phyloP scores from a whole-genome alignment of 2,797 vertebrate species.

The Lutjanus argentimaculatus region DNA sequence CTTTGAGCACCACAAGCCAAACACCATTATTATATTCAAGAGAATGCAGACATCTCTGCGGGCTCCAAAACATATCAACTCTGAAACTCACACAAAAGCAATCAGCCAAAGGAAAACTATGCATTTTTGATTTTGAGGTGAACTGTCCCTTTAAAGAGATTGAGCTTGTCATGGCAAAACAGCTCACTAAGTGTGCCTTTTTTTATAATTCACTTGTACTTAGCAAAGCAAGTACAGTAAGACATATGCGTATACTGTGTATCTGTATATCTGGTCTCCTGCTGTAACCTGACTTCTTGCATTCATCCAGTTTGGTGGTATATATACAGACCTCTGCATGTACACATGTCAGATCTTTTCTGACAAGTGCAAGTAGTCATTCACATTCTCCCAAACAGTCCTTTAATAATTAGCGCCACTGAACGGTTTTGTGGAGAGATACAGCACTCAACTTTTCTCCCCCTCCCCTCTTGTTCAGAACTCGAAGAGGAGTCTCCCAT shows the following conservation, averaged over 20 bases:
- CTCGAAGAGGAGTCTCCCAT: conserved; percentile 98
- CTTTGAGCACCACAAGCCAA: too few species aligned
- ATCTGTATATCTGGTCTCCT: not conserved
- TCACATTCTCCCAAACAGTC: conserved; percentile 7
- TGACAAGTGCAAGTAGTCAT: conserved; percentile 19
- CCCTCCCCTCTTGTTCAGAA: conserved; percentile 81
- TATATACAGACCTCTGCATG: not conserved
- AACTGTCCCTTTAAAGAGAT: not conserved
- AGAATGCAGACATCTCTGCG: too few species aligned
- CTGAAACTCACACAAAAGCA: too few species aligned
- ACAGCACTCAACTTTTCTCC: not conserved
- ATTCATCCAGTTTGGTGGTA: not conserved
- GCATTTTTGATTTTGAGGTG: too few species aligned
- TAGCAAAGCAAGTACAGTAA: not conserved
- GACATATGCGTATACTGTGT: not conserved
- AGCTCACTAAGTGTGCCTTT: not conserved
- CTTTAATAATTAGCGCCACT: not conserved
- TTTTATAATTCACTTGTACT: not conserved
- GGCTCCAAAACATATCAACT: too few species aligned
- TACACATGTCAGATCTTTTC: conserved; percentile 19
- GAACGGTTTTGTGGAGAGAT: not conserved
- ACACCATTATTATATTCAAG: too few species aligned
- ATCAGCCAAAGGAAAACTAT: too few species aligned
- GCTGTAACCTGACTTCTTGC: not conserved
- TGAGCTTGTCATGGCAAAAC: not conserved